These are phyloP conservation scores for Lymantria dispar DNA, from an alignment of 2,888 invertebrate species.

Conservation along the genomic window DNA sequence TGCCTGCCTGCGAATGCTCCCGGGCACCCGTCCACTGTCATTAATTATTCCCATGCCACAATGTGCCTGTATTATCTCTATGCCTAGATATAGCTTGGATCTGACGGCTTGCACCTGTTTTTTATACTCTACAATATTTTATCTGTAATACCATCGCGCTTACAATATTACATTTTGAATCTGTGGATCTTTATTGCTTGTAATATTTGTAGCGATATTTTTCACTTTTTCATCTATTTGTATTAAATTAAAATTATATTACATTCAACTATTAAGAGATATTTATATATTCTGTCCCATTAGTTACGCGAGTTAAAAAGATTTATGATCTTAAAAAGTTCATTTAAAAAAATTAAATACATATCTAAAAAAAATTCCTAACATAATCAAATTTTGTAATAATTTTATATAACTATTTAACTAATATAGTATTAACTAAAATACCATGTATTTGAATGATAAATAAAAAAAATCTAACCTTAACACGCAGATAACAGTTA, in stretches of 20 bases:
- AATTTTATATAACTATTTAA: too few relatives aligned
- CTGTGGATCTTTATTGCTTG: constrained; percentile 23
- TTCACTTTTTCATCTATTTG: background rate
- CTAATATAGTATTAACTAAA: too few relatives aligned
- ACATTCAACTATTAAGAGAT: background rate
- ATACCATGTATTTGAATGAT: too few relatives aligned
- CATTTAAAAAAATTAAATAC: too few relatives aligned
- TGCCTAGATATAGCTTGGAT: constrained; percentile 35
- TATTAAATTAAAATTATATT: background rate
- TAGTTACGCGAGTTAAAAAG: too few relatives aligned
- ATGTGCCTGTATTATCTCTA: constrained; percentile 55
- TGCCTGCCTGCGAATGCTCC: constrained; percentile 48
- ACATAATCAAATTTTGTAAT: too few relatives aligned
- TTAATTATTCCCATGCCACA: constrained; percentile 62
- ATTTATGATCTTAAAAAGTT: too few relatives aligned
- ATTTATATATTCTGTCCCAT: too few relatives aligned
- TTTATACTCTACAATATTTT: constrained; percentile 36
- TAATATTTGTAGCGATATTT: background rate
- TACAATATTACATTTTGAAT: constrained; percentile 26
- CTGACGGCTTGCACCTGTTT: constrained; percentile 53
- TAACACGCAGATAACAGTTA: too few relatives aligned
- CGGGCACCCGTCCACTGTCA: constrained; percentile 56
- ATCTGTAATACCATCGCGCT: constrained; percentile 37
- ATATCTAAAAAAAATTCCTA: too few relatives aligned
- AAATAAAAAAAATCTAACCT: too few relatives aligned